Conservation (phyloP, 2,888 invertebrate genomes). For the Drosophila atripex region DNA sequence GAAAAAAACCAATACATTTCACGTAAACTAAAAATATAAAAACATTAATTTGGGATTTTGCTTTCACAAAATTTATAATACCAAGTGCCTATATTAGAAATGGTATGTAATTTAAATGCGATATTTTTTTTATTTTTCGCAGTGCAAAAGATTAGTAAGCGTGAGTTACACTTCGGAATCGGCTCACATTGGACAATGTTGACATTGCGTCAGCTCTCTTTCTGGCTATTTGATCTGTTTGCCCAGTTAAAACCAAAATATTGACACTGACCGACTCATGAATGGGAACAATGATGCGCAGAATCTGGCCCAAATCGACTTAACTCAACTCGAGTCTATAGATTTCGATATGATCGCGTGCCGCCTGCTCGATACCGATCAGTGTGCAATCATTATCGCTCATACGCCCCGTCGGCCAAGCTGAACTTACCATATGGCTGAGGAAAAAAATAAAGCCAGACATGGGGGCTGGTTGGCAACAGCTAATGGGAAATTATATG, state of each 20-base stretch:
- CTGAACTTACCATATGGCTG: slow-evolving; percentile 39
- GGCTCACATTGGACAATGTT: slow-evolving; percentile 38
- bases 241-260: slow-evolving; percentile 71
- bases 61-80: background rate
- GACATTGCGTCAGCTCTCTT: slow-evolving; percentile 70
- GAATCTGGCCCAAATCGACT: slow-evolving; percentile 21
- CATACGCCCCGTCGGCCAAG: slow-evolving; percentile 52
- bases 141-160: background rate
- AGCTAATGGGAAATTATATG: slow-evolving; percentile 54
- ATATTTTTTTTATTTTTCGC: background rate
- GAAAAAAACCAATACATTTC: slow-evolving; percentile 26
- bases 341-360: slow-evolving; percentile 42
- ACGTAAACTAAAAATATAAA: slow-evolving; percentile 25
- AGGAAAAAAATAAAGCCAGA: background rate
- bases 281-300: slow-evolving; percentile 37
- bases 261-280: slow-evolving; percentile 47
- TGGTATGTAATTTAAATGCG: background rate
- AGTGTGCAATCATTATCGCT: slow-evolving; percentile 45
- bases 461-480: slow-evolving; percentile 48
- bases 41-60: background rate
- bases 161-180: slow-evolving; percentile 21
- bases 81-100: background rate
- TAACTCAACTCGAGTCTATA: background rate
- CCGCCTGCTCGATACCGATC: background rate
- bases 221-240: slow-evolving; percentile 47